Percentiles rank a stretch among this genome's conserved stretches.
These are phyloP conservation scores for Onchidella celtica DNA, from an alignment of 2,888 invertebrate species.

Conservation along the genomic window DNA sequence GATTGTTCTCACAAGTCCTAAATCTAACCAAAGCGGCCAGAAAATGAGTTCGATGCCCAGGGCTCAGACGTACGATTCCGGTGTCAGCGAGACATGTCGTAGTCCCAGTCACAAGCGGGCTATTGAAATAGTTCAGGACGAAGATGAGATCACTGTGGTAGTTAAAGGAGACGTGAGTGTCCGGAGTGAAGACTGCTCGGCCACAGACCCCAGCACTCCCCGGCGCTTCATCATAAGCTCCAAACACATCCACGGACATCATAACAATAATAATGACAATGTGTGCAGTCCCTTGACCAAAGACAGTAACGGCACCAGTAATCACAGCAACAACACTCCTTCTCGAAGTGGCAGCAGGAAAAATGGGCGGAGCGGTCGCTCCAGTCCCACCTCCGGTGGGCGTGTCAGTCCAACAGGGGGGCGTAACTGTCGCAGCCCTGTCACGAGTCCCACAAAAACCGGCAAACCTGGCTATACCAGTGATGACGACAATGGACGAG, in stretches of 20 bases:
- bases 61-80: conserved; percentile 33
- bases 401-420: conserved; percentile 22
- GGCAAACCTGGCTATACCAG: conserved; percentile 12
- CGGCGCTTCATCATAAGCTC: conserved; percentile 50
- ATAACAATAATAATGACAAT: neutral
- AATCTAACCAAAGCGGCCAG: neutral
- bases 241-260: neutral
- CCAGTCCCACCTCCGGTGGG: conserved; percentile 22
- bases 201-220: conserved; percentile 39
- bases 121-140: conserved; percentile 62
- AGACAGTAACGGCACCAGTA: neutral
- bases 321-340: neutral
- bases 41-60: conserved; percentile 4
- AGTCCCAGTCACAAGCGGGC: conserved; percentile 34
- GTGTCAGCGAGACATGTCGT: neutral
- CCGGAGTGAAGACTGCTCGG: conserved; percentile 43
- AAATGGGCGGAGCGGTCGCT: neutral
- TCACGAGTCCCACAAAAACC: conserved; percentile 25
- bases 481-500: conserved; percentile 31
- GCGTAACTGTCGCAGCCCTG: neutral
- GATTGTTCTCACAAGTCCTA: conserved; percentile 57
- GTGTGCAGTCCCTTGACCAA: neutral
- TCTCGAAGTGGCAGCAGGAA: conserved; percentile 9
- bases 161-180: conserved; percentile 59
- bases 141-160: conserved; percentile 61